These are phyloP conservation scores for Craseonycteris thonglongyai DNA, from an alignment of 2,113 vertebrate genomes.

Conservation along the genomic window DNA sequence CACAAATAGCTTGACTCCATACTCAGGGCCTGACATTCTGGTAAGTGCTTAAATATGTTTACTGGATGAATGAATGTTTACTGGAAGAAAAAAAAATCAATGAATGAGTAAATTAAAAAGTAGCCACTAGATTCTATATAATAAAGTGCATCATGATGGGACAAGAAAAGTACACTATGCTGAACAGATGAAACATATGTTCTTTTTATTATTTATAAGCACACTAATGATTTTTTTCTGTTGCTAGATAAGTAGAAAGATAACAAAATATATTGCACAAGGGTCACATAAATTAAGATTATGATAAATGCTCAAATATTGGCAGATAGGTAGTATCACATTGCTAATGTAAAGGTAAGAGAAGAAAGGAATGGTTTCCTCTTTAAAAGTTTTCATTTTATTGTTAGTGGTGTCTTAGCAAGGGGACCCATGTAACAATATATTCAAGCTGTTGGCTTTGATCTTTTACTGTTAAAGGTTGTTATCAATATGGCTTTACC, in stretches of 20 bases:
- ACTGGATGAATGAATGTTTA: conserved; percentile 25
- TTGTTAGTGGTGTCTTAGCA: neutral
- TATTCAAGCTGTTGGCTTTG: neutral
- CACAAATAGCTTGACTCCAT: neutral
- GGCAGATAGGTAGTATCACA: neutral
- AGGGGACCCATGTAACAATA: neutral
- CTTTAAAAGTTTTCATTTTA: neutral
- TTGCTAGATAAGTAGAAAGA: neutral
- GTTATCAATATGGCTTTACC: neutral
- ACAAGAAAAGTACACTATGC: neutral
- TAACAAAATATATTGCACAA: neutral
- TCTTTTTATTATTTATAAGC: neutral
- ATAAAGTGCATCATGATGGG: neutral
- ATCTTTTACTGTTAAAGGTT: neutral
- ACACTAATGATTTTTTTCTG: neutral
- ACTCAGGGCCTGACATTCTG: conserved; percentile 16
- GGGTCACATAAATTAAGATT: neutral
- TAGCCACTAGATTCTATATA: neutral
- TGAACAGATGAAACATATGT: neutral
- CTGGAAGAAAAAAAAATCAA: conserved; percentile 35
- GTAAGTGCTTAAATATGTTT: conserved; percentile 36
- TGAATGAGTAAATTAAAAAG: conserved; percentile 23
- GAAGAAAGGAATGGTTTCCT: neutral
- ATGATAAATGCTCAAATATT: neutral
- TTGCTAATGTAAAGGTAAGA: neutral